Evolutionary conservation across 2,888 invertebrate genomes (phyloP).

Genomic region (Biston stratarius): DNA sequence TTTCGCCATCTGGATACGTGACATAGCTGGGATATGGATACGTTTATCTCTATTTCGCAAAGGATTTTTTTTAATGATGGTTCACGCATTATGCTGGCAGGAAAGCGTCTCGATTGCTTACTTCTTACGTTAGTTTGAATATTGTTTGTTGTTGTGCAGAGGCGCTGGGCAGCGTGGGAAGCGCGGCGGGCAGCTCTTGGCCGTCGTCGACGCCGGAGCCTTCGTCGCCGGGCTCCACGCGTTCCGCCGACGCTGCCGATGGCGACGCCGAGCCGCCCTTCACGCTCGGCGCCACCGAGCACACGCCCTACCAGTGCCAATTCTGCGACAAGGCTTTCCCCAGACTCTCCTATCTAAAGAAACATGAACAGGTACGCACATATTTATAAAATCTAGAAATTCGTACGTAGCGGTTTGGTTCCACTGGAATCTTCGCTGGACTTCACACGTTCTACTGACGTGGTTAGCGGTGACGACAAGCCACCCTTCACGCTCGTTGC

Average conservation of each 20-base stretch:
- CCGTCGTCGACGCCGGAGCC: slow-evolving; percentile 88
- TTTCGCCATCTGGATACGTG: no score
- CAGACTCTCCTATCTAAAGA: slow-evolving; percentile 93
- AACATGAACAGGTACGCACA: slow-evolving; percentile 95
- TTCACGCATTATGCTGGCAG: no score
- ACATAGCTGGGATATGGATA: no score
- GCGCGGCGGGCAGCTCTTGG: slow-evolving; percentile 89
- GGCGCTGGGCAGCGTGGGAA: slow-evolving; percentile 88
- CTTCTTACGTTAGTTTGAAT: background rate
- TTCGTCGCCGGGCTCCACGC: slow-evolving; percentile 88
- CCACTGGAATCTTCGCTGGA: no score
- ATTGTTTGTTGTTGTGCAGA: slow-evolving; percentile 71
- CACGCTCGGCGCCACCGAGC: slow-evolving; percentile 89
- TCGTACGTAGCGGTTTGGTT: no score
- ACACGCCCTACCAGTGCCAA: slow-evolving; percentile 95
- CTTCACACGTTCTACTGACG: no score
- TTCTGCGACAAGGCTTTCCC: slow-evolving; percentile 97
- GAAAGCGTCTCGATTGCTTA: no score
- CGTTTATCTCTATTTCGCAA: no score
- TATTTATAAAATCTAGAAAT: background rate
- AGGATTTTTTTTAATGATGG: no score
- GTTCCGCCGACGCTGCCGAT: slow-evolving; percentile 88
- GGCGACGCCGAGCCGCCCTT: slow-evolving; percentile 88
- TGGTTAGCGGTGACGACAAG: no score
- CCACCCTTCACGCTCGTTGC: no score